Evolutionary conservation across 2,888 invertebrate genomes (phyloP), one percentile per base, ranked within the genome.

Genomic region (Heterodera filipjevi): DNA sequence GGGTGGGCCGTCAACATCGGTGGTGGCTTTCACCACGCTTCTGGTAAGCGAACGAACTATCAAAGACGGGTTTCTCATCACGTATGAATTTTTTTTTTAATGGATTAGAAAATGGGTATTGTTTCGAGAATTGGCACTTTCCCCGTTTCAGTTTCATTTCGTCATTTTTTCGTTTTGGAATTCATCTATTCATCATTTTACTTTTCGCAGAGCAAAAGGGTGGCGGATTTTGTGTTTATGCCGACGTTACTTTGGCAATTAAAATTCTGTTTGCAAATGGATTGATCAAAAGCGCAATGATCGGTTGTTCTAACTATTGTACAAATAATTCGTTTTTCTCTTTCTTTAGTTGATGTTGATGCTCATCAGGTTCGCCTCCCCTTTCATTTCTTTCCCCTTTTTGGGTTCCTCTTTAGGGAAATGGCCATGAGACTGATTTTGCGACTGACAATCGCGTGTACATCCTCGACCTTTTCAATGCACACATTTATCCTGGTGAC

Each of bases 1-100:
- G 94, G 94, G 3, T 95, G 95, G 94, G 93, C 95, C 0, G 94
- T 95, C 81, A 95, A 95, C 89, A 92, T 95, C 35, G 95, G 95
- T 0, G 95, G 94, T 19, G 95, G 95, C 0, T 95, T 95, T 90
- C 95, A 95, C 90, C 95, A 95, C 89, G 95, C 95, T 0, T 95
- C 95, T 88, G 95, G 95, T 0, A 77, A 59, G 59, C 5, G 6
- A 59, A 22, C 44, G 12, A 12, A 44, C 44, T 44, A 44, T 44
- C 8, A 44, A n/a, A n/a, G n/a, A n/a, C n/a, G n/a, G n/a, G n/a
- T n/a, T n/a, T n/a, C n/a, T n/a, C n/a, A n/a, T n/a, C n/a, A n/a
- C n/a, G n/a, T n/a, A n/a, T n/a, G n/a, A n/a, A n/a, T n/a, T n/a
- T n/a, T n/a, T n/a, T n/a, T n/a, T n/a, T n/a, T n/a, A n/a, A n/a